Evolutionary conservation across 2,113 vertebrate genomes (phyloP), one percentile per base, ranked within the genome.

Genomic region (Oreotrochilus melanogaster): DNA sequence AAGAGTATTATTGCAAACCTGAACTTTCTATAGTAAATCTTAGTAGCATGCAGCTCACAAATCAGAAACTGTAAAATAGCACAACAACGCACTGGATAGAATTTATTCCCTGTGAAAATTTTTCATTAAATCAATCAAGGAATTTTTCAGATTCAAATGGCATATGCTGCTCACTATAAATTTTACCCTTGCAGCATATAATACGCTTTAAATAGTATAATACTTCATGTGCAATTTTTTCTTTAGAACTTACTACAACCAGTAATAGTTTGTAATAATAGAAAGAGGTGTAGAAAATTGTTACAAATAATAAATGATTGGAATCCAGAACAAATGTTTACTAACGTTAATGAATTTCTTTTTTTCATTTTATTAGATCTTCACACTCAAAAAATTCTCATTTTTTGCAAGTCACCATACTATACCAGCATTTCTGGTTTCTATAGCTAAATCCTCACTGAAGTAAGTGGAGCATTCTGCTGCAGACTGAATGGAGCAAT

Each of bases 31-130:
- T 25, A 73, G 42, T 67, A 96, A 95, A 70, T 17, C 17, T 57
- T 8, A 67, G 22, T 56, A 91, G 25, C 25, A 7, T 53, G 37
- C 6, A 51, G 56, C 18, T 78, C 42, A 78, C 57, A 82, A 76
- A 86, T 89, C 43, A 96, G 65, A 92, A 89, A 76, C 82, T 96
- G 89, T 96, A 87, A 97, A 96, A 61, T 30, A 70, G 8, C 28
- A 53, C 31, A 89, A 28, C 25, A 83, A 15, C 4, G 22, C 78
- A 33, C 92, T 69, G 81, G 64, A 57, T 85, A 94, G 93, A 93
- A 86, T 84, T 86, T 95, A 69, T 90, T 95, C 71, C 93, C n/a
- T 2, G 1, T 67, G 61, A 60, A 96, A 96, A 86, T 93, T 84
- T 47, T 86, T 18, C 11, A 53, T 74, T 33, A 89, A 96, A 85